Conservation (phyloP, 2,888 invertebrate genomes). For the Mayetiola destructor region DNA sequence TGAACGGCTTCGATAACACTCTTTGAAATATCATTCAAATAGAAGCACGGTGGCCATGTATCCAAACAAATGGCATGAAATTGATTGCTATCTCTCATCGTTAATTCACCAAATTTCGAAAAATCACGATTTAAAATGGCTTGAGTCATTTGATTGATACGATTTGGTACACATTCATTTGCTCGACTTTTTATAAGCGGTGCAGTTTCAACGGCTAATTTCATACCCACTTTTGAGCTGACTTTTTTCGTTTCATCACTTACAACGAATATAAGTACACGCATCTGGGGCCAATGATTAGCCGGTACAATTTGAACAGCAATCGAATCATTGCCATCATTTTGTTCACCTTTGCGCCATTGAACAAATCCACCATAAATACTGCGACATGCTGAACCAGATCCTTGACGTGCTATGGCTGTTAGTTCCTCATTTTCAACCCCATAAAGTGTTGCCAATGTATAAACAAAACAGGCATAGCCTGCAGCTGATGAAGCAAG, state of each 20-base stretch:
- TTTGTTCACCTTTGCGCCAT: conserved; percentile 65
- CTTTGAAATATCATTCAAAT: conserved; percentile 82
- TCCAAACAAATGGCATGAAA: conserved; percentile 89
- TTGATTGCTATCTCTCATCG: conserved; percentile 96
- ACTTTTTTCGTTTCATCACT: conserved; percentile 69
- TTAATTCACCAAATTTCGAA: conserved; percentile 71
- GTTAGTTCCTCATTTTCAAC: conserved; percentile 63
- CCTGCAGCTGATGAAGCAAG: conserved; percentile 97
- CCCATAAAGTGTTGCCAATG: conserved; percentile 61
- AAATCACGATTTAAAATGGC: conserved; percentile 56
- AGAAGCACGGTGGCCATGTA: conserved; percentile 84
- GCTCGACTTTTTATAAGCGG: conserved; percentile 63
- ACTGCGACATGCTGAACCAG: conserved; percentile 95
- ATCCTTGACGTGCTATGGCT: conserved; percentile 66
- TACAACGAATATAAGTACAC: conserved; percentile 77
- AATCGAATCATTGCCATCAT: conserved; percentile 58
- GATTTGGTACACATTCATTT: conserved; percentile 53
- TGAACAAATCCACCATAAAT: conserved; percentile 87
- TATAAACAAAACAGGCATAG: conserved; percentile 80
- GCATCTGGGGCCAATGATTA: conserved; percentile 80
- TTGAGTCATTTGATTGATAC: conserved; percentile 43
- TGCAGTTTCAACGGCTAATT: conserved; percentile 62
- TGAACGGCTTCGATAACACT: conserved; percentile 68
- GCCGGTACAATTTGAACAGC: conserved; percentile 58
- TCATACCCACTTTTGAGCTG: conserved; percentile 85